A percentile compares a stretch with the other conserved stretches of the same genome.
phyloP scores from a whole-genome alignment of 2,113 vertebrate genomes.

The Corythoichthys intestinalis region DNA sequence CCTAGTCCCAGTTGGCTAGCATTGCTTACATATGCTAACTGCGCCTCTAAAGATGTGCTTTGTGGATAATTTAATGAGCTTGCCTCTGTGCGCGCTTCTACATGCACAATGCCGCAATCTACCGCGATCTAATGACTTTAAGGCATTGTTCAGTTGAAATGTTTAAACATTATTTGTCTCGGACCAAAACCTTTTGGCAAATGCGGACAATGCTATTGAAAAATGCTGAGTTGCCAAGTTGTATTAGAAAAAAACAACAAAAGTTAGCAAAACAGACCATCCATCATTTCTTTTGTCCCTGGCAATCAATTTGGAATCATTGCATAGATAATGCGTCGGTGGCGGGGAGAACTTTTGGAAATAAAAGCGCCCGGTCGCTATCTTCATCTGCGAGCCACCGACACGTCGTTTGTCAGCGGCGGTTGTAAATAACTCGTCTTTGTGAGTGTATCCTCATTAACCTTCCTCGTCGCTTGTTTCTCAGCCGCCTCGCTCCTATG shows the following conservation, averaged over 20 bases:
- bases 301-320: constrained; percentile 60
- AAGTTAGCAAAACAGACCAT: constrained; percentile 34
- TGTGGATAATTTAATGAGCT: neutral
- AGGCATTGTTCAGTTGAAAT: constrained; percentile 18
- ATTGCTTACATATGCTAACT: neutral
- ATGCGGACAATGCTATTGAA: constrained; percentile 50
- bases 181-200: constrained; percentile 1
- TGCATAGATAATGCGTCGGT: constrained; percentile 47
- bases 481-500: constrained; percentile 15
- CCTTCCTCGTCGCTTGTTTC: constrained; percentile 26
- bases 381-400: constrained; percentile 43
- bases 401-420: constrained; percentile 41
- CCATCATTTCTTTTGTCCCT: constrained; percentile 63
- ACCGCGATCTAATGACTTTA: constrained; percentile 16
- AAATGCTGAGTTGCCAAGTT: constrained; percentile 48
- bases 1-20: neutral
- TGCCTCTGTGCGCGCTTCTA: neutral
- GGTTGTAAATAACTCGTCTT: constrained; percentile 52
- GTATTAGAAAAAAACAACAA: constrained; percentile 38
- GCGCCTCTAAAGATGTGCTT: neutral
- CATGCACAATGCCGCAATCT: neutral
- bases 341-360: constrained; percentile 8
- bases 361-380: constrained; percentile 51
- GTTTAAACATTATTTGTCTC: neutral
- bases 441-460: constrained; percentile 45